These are phyloP conservation scores for Drosophila parthenogenetica DNA, from an alignment of 2,888 invertebrate genomes.

Conservation along the genomic window DNA sequence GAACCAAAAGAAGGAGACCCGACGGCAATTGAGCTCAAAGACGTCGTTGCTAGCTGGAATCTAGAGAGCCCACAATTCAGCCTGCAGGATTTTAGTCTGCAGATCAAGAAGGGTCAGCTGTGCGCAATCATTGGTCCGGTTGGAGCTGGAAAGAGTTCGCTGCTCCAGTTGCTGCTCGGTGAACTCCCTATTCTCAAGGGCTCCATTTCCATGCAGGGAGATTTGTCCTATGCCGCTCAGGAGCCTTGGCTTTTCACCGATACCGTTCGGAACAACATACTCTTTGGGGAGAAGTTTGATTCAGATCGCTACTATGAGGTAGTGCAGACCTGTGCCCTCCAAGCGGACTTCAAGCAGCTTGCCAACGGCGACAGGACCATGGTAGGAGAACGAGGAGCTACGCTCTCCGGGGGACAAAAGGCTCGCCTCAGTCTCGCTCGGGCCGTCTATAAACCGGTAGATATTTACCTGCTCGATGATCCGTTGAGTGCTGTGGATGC, in stretches of 20 bases:
- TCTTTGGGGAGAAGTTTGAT: conserved; percentile 89
- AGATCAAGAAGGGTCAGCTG: conserved; percentile 88
- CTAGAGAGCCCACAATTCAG: conserved; percentile 86
- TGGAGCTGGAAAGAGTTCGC: conserved; percentile 91
- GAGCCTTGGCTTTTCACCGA: conserved; percentile 89
- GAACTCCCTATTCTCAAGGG: conserved; percentile 87
- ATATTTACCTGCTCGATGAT: conserved; percentile 92
- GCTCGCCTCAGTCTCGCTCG: conserved; percentile 90
- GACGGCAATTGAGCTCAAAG: conserved; percentile 84
- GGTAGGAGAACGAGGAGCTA: conserved; percentile 90
- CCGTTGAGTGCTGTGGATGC: conserved; percentile 92
- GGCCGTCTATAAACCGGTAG: conserved; percentile 90
- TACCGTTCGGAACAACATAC: conserved; percentile 90
- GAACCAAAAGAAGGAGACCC: conserved; percentile 61
- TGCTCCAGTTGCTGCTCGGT: conserved; percentile 86
- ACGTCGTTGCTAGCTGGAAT: conserved; percentile 86
- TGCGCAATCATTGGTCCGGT: conserved; percentile 95
- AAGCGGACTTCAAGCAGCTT: conserved; percentile 86
- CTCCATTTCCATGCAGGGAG: conserved; percentile 86
- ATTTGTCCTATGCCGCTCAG: conserved; percentile 88
- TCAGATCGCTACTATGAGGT: conserved; percentile 88
- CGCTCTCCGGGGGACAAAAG: conserved; percentile 91
- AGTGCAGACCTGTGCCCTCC: conserved; percentile 83
- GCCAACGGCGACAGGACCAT: conserved; percentile 89
- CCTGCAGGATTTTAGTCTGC: conserved; percentile 86